Conservation (phyloP, 1,140 invertebrate genomes). For the Monochamus saltuarius region DNA sequence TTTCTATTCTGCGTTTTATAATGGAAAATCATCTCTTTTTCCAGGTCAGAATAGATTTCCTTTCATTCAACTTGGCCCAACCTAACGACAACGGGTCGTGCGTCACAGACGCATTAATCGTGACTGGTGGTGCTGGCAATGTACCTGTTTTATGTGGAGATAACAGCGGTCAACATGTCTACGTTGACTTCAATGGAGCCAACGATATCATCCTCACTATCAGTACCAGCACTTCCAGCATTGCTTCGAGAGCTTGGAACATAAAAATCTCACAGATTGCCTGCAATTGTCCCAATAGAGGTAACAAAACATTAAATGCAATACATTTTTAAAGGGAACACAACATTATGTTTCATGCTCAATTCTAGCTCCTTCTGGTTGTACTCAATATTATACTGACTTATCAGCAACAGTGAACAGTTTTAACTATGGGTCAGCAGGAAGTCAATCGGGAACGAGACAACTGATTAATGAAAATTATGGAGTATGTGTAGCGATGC, state of each 20-base stretch:
- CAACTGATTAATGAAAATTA: slow-evolving; percentile 75
- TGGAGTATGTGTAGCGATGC: slow-evolving; percentile 72
- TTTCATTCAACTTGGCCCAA: slow-evolving; percentile 70
- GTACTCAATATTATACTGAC: slow-evolving; percentile 74
- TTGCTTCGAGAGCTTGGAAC: slow-evolving; percentile 69
- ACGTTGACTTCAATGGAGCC: slow-evolving; percentile 72
- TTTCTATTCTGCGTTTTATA: no score
- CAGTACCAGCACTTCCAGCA: slow-evolving; percentile 60
- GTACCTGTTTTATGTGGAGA: slow-evolving; percentile 77
- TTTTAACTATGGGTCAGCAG: slow-evolving; percentile 71
- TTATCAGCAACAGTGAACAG: slow-evolving; percentile 66
- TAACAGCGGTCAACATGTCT: slow-evolving; percentile 79
- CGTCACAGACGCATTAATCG: slow-evolving; percentile 66
- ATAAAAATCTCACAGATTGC: slow-evolving; percentile 72
- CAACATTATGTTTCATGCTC: neutral
- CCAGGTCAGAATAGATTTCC: slow-evolving; percentile 75
- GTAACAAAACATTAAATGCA: slow-evolving; percentile 49
- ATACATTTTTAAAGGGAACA: neutral
- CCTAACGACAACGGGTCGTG: slow-evolving; percentile 74
- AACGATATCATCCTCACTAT: slow-evolving; percentile 68
- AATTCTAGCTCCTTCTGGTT: slow-evolving; percentile 57
- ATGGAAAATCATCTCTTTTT: slow-evolving; percentile 30
- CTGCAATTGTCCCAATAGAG: slow-evolving; percentile 66
- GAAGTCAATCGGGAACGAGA: slow-evolving; percentile 57
- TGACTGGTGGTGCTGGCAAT: slow-evolving; percentile 67